Evolutionary conservation across 2,888 invertebrate genomes (phyloP), one percentile per base, ranked within the genome.

Genomic region (Lasioglossum malachurum): DNA sequence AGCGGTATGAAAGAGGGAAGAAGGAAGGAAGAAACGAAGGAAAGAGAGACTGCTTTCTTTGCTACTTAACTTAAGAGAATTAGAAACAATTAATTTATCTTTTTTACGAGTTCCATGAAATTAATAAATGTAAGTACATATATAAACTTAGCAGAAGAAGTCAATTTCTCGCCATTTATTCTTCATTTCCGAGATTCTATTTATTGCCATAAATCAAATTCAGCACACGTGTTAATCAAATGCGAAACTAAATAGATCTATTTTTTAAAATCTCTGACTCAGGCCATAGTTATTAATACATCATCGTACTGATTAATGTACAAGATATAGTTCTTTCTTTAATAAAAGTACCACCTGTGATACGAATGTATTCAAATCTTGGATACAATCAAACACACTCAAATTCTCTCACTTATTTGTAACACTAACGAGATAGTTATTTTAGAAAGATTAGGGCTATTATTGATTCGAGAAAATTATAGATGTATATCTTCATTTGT

Each of bases 321-420:
- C 41, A n/a, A 79, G 67, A 60, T 57, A 77, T 75, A 64, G 60
- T 38, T 23, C 69, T 71, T 75, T 85, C 8, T 64, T 8, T 35
- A 64, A 86, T 44, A 78, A 84, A 71, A 87, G 64, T 77, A 35
- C 80, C 83, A 91, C 86, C 90, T 91, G 91, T 91, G 91, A 91
- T 91, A 91, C 75, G 76, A 80, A 75, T 67, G 38, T 82, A 79
- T 87, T 78, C 82, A 69, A 71, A 87, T 64, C 38, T 75, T 75
- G 35, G 75, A 75, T 81, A 49, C 19, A 38, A 83, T 76, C 67
- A 38, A 79, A 76, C 46, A n/a, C 38, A 27, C 64, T 60, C 77
- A 82, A 84, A 87, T 78, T 82, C 44, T 80, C 73, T 77, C 69
- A 35, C 75, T 71, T 57, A 75, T 72, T 74, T 80, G 35, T 76